Conservation (phyloP, 2,888 invertebrate species). For the Desoria tigrina region DNA sequence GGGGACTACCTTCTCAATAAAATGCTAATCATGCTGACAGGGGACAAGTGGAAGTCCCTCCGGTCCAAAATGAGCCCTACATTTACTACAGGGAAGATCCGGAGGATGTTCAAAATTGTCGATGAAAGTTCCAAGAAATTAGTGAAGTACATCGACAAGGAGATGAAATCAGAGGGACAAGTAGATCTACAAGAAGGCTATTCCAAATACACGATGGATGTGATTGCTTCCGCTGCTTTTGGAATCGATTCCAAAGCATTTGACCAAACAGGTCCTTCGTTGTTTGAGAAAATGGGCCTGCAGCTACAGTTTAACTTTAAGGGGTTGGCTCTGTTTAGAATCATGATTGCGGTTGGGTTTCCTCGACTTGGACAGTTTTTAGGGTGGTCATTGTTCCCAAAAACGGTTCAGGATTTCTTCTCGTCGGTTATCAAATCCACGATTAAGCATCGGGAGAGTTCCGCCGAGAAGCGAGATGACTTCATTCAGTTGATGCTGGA, state of each 20-base stretch:
- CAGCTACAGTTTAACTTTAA: constrained; percentile 53
- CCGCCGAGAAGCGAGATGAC: constrained; percentile 61
- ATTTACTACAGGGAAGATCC: constrained; percentile 69
- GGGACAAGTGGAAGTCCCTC: constrained; percentile 66
- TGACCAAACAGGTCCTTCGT: constrained; percentile 49
- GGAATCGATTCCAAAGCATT: constrained; percentile 65
- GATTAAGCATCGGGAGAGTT: constrained; percentile 59
- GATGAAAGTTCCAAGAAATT: constrained; percentile 63
- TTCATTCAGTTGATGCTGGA: constrained; percentile 64
- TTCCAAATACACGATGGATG: constrained; percentile 65
- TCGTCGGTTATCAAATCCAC: constrained; percentile 59
- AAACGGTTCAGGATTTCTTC: constrained; percentile 59
- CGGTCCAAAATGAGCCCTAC: constrained; percentile 68
- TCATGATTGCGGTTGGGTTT: constrained; percentile 55
- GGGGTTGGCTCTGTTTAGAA: constrained; percentile 54
- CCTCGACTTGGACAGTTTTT: constrained; percentile 56
- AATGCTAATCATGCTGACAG: constrained; percentile 62
- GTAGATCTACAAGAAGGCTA: constrained; percentile 63
- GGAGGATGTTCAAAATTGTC: constrained; percentile 66
- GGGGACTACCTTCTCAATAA: neutral
- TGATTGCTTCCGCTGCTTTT: constrained; percentile 65
- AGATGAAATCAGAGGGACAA: constrained; percentile 50
- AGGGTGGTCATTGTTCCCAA: constrained; percentile 55
- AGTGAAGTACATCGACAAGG: constrained; percentile 58
- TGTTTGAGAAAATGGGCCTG: constrained; percentile 16